Base-by-base conservation (phyloP, 2,113 vertebrate species). In the Dicaeum eximium region DNA sequence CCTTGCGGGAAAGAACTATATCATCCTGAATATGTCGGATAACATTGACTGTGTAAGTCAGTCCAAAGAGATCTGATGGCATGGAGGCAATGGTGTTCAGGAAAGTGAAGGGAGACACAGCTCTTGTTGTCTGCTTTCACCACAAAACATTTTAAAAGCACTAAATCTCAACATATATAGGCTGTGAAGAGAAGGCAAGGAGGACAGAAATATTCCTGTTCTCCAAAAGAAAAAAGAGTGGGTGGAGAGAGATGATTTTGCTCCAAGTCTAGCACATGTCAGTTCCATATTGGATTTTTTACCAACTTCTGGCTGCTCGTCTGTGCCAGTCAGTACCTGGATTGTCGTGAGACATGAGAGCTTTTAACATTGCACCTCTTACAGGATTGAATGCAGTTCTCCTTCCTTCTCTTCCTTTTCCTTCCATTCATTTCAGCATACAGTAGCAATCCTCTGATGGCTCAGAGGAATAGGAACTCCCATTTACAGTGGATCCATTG, bases 31-130 rank as follows among this genome's bases (percentile, higher is more conserved):
- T 97, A 99, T 99, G 98, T 98, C 98, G 0, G 98, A 99, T 88
- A 99, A 99, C 96, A 86, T 98, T 38, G 99, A 99, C 96, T 99
- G 99, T 90, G 99, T 99, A 96, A 99, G 99, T 99, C 78, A 64
- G 45, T 15, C 75, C 37, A 13, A 48, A 64, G 65, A 64, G 75
- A 38, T 48, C 51, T 67, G 72, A 71, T 81, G 88, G 72, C 56
- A 37, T 0, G 4, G 48, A 44, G 33, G 22, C 17, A 88, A 9
- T 45, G 40, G 37, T 42, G 65, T 48, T 71, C 38, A 20, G 82
- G 75, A 72, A 40, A 48, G 48, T 44, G 53, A 62, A 78, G 64
- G 67, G 51, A 82, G 88, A 35, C 85, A 19, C 18, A 58, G 87
- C 38, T 85, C 75, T 77, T 70, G 74, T 71, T 95, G 12, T 56